phyloP scores from a whole-genome alignment of 2,113 vertebrate genomes.

The Ellobius talpinus region DNA sequence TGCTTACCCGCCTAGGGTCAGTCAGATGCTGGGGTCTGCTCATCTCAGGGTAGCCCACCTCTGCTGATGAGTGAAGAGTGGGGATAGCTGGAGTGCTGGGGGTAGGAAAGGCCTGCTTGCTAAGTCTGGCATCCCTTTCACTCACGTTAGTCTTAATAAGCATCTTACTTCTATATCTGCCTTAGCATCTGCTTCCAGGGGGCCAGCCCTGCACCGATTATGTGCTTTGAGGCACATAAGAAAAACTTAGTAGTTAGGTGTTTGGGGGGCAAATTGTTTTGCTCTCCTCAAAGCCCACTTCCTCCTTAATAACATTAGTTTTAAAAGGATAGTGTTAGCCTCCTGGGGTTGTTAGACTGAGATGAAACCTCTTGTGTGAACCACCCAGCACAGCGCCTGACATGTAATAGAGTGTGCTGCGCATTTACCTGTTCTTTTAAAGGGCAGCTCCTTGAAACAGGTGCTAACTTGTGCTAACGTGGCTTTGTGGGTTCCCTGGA shows the following conservation, averaged over 20 bases:
- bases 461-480: background rate
- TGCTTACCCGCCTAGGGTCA: background rate
- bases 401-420: background rate
- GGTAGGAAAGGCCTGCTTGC: background rate
- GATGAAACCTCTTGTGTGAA: background rate
- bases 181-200: conserved; percentile 26
- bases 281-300: background rate
- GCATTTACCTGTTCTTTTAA: background rate
- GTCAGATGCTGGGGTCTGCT: background rate
- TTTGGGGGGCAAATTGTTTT: background rate
- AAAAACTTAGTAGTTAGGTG: background rate
- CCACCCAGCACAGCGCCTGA: background rate
- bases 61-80: background rate
- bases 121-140: background rate
- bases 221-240: background rate
- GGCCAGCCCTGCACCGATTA: background rate
- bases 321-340: background rate
- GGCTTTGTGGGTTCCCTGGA: background rate
- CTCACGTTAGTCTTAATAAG: background rate
- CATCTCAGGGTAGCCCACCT: background rate
- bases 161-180: background rate
- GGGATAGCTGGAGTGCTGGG: no score
- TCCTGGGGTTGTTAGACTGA: background rate
- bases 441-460: background rate
- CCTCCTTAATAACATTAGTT: background rate